Evolutionary conservation across 2,888 invertebrate species (phyloP), one percentile per base, ranked within the genome.

Genomic region (Idaea dimidiata): DNA sequence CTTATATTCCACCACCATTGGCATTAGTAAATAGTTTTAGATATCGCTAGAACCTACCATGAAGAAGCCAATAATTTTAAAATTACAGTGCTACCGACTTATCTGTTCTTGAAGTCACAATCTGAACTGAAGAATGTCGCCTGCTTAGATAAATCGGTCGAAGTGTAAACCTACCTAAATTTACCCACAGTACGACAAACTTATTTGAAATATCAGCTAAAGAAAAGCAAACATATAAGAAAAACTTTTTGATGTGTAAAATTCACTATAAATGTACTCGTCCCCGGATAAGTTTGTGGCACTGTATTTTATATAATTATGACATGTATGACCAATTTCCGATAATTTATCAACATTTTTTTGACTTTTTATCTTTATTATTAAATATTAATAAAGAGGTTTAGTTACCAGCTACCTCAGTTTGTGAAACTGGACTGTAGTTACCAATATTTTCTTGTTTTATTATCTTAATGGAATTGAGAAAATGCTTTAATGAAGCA

Each of bases 1-100:
- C 84, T 85, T 81, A 72, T 67, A 75, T 62, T 75, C 74, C 8
- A 78, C 74, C 67, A 63, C 72, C 76, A 68, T 64, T 70, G 62
- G 68, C 72, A 69, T 71, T 69, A 71, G 69, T 74, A 62, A 71
- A 81, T 89, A 90, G 89, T 81, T 43, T 82, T 91, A 91, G 89
- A 80, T 81, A 82, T 86, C 91, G 91, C 91, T 91, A 91, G 91
- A 85, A 71, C 84, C 87, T 86, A 85, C 84, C 85, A 78, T 64
- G 14, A 43, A 70, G 64, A 75, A 76, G 77, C 78, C 76, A 79
- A 79, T 78, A 72, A 77, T 68, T 62, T 74, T 74, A 68, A 65
- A 43, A 43, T 14, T 0, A 43, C 24, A 24, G 24, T 24, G 24
- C 24, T 5, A 24, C 24, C 24, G 24, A 24, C 24, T 24, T 24